These are phyloP conservation scores for Chironomus striatipennis DNA, from an alignment of 1,140 invertebrate genomes.

Conservation along the genomic window DNA sequence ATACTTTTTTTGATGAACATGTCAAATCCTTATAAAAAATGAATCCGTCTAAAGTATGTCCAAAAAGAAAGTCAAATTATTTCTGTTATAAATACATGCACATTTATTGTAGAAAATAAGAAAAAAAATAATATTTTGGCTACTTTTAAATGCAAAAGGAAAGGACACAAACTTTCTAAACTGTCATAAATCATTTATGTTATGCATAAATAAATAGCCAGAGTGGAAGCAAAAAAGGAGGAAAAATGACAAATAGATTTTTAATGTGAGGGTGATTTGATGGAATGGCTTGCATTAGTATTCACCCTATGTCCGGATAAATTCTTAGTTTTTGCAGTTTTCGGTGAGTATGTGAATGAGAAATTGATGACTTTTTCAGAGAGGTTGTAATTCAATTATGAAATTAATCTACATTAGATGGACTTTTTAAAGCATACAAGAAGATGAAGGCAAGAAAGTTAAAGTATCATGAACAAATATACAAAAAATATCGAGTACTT, in stretches of 20 bases:
- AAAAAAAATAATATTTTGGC: not conserved
- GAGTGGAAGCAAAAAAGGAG: not conserved
- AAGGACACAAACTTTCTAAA: not conserved
- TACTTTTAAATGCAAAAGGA: not conserved
- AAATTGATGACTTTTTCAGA: too few species aligned
- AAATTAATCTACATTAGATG: too few species aligned
- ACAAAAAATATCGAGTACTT: too few species aligned
- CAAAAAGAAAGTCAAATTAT: not conserved
- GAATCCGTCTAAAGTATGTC: not conserved
- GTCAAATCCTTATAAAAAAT: not conserved
- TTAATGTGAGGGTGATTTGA: constrained; percentile 19
- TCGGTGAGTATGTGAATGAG: too few species aligned
- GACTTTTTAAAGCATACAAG: too few species aligned
- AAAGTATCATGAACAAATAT: too few species aligned
- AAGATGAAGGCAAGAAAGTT: too few species aligned
- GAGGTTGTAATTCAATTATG: too few species aligned
- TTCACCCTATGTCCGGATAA: not conserved
- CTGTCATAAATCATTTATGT: constrained; percentile 21
- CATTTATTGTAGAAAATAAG: not conserved
- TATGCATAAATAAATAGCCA: constrained; percentile 10
- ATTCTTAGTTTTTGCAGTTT: too few species aligned
- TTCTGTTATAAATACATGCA: not conserved
- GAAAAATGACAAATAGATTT: constrained; percentile 19
- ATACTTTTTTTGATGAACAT: not conserved
- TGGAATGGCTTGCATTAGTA: not conserved